Evolutionary conservation across 2,888 invertebrate species (phyloP), one percentile per base, ranked within the genome.

Genomic region (Labia minor): DNA sequence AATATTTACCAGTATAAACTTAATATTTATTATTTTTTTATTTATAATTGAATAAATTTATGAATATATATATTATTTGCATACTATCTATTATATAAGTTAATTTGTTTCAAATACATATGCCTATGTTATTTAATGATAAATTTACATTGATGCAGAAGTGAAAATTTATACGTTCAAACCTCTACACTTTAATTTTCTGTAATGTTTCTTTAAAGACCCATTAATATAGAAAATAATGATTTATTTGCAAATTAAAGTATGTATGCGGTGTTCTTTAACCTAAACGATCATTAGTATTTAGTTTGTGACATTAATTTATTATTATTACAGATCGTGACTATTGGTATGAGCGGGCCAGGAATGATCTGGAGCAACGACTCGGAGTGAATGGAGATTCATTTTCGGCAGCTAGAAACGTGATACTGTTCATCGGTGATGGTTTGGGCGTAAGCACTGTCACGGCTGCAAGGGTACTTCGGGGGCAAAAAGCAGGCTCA

Each of bases 391-490:
- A 49, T 49, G 49, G 49, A 14, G 49, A 49, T 4, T 16, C 16
- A 66, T 67, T 70, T 37, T 67, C 70, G 19, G 71, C 73, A 65
- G 81, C 82, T 67, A 85, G 85, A 75, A 87, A 87, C 77, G 81
- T 88, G 66, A 83, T 88, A 62, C 78, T 88, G 63, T 85, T 88
- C 72, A 83, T 89, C 14, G 89, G 89, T 6, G 89, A 89, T 77
- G 89, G 89, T 14, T 87, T 89, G 86, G 87, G 88, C 61, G 76
- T 88, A 72, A 83, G 86, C 19, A 88, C 88, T 0, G 81, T 86
- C 3, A 88, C 88, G 0, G 87, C 87, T 1, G 86, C 87, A 1
- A 79, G 88, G 71, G 86, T 88, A 68, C 80, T 86, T 64, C 80
- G 85, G 67, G 87, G 87, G 0, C 87, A 88, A 73, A 69, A 73